Percentiles rank a stretch among this genome's conserved stretches.
Conservation (phyloP, 2,888 invertebrate species). For the Gandaritis pyraliata region DNA sequence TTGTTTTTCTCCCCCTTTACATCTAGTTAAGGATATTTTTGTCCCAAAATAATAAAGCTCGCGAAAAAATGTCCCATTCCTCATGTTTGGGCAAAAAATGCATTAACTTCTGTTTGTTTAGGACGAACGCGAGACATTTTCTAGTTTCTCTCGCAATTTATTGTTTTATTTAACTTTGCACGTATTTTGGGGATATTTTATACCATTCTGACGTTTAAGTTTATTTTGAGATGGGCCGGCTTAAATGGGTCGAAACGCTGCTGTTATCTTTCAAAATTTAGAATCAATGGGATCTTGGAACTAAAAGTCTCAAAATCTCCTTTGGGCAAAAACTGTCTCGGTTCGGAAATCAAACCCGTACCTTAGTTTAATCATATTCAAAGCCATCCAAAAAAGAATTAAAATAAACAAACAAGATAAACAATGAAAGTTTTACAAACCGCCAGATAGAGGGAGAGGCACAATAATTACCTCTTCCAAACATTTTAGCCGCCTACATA, state of each 20-base stretch:
- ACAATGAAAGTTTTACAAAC: conserved; percentile 49
- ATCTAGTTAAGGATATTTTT: not conserved
- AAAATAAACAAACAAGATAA: conserved; percentile 35
- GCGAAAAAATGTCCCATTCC: not conserved
- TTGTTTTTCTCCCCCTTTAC: not conserved
- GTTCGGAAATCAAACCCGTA: too few species aligned
- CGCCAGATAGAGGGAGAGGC: conserved; percentile 65
- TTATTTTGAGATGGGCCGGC: too few species aligned
- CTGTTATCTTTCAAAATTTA: too few species aligned
- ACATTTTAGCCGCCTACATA: conserved; percentile 69
- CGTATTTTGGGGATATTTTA: conserved; percentile 2
- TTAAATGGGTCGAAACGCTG: too few species aligned
- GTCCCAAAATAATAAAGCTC: conserved; percentile 1
- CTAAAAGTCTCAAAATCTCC: too few species aligned
- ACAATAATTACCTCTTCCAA: conserved; percentile 73
- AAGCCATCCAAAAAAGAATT: conserved; percentile 3
- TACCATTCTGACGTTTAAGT: not conserved
- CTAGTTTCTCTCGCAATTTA: conserved; percentile 20
- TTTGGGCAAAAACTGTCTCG: too few species aligned
- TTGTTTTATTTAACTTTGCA: conserved; percentile 29
- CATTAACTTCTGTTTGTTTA: conserved; percentile 43
- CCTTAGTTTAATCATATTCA: too few species aligned
- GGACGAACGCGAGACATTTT: conserved; percentile 37
- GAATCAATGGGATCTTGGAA: too few species aligned
- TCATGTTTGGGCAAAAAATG: conserved; percentile 16